Conservation (phyloP, 2,888 invertebrate genomes). For the Stegophylla sp. region DNA sequence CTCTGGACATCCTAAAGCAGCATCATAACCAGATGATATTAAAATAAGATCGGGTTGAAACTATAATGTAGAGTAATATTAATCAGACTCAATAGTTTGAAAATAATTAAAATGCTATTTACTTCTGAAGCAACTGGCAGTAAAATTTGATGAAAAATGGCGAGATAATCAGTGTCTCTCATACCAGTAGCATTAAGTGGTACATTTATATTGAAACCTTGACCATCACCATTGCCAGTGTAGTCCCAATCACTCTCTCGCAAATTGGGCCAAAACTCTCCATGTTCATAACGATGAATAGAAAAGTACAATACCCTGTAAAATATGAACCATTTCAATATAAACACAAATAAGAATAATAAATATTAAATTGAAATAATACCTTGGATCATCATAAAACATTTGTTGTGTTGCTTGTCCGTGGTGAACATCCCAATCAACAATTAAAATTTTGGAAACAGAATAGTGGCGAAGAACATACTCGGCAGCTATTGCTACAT, state of each 20-base stretch:
- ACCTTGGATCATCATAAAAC: constrained; percentile 87
- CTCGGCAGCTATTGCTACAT: constrained; percentile 85
- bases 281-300: constrained; percentile 94
- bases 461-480: constrained; percentile 74
- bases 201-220: constrained; percentile 88
- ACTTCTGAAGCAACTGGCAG: constrained; percentile 87
- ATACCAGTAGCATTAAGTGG: constrained; percentile 87
- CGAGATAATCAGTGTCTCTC: constrained; percentile 86
- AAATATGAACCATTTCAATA: neutral
- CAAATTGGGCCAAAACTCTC: constrained; percentile 94
- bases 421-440: constrained; percentile 97
- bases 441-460: constrained; percentile 77
- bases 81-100: neutral
- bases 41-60: constrained; percentile 80
- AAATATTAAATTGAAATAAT: constrained; percentile 59
- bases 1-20: constrained; percentile 78
- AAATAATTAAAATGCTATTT: constrained; percentile 61
- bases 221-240: constrained; percentile 78
- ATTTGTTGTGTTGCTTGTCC: constrained; percentile 91
- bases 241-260: constrained; percentile 87
- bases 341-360: neutral
- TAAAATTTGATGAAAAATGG: constrained; percentile 84
- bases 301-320: constrained; percentile 92
- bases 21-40: constrained; percentile 76
- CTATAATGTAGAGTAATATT: constrained; percentile 67